phyloP scores from a whole-genome alignment of 2,888 invertebrate genomes.

The Yponomeuta sedellus region DNA sequence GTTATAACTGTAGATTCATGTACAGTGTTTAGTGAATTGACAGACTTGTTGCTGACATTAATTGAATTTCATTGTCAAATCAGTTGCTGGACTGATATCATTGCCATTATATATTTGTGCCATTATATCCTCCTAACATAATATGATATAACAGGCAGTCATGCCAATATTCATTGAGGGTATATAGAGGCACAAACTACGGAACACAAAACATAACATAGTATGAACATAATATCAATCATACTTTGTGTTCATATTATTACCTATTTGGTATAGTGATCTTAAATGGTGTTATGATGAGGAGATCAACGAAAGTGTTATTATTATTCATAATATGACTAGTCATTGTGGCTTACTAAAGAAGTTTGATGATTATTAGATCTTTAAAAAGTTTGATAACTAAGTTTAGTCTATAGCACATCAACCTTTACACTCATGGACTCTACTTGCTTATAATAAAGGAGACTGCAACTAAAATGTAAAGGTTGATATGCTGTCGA shows the following conservation, averaged over 20 bases:
- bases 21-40: slow-evolving; percentile 10
- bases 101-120: slow-evolving; percentile 10
- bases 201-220: neutral
- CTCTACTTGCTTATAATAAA: no score
- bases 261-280: slow-evolving; percentile 29
- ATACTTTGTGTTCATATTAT: slow-evolving; percentile 22
- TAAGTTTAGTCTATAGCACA: slow-evolving; percentile 25
- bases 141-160: neutral
- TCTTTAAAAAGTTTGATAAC: slow-evolving; percentile 30
- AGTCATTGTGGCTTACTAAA: slow-evolving; percentile 56
- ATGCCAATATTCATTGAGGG: no score
- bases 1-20: neutral
- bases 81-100: slow-evolving; percentile 33
- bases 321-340: slow-evolving; percentile 57
- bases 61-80: slow-evolving; percentile 53
- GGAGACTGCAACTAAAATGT: no score
- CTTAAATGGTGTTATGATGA: slow-evolving; percentile 39
- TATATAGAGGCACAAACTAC: neutral
- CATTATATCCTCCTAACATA: neutral
- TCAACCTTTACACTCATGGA: no score
- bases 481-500: no score
- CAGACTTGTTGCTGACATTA: slow-evolving; percentile 36
- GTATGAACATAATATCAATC: neutral
- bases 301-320: slow-evolving; percentile 56
- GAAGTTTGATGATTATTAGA: slow-evolving; percentile 23